A percentile compares a stretch with the other conserved stretches of the same genome.
These are phyloP conservation scores for Formica aserva DNA, from an alignment of 2,888 invertebrate species.

Conservation along the genomic window DNA sequence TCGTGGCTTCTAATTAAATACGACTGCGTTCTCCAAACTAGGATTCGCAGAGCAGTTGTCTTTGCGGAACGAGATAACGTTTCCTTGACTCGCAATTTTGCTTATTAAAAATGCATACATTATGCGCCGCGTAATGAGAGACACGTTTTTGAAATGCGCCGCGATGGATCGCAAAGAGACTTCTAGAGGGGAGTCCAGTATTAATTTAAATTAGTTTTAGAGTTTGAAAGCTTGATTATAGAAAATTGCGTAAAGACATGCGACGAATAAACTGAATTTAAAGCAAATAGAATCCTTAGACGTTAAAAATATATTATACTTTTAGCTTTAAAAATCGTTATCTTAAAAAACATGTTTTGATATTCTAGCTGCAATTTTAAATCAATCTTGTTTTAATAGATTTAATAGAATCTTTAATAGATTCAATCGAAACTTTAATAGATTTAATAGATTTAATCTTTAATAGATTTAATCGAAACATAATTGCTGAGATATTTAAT, in stretches of 20 bases:
- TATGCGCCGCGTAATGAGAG: conserved; percentile 22
- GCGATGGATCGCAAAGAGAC: neutral
- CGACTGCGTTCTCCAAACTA: neutral
- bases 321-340: neutral
- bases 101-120: conserved; percentile 39
- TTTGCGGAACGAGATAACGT: neutral
- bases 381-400: neutral
- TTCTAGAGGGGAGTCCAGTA: neutral
- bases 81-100: conserved; percentile 14
- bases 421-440: too few species aligned
- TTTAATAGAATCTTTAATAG: too few species aligned
- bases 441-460: too few species aligned
- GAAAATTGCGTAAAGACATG: neutral
- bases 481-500: neutral
- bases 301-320: neutral
- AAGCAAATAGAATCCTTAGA: neutral
- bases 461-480: too few species aligned
- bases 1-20: conserved; percentile 22
- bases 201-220: neutral
- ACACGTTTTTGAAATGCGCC: neutral
- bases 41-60: neutral
- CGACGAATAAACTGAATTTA: neutral
- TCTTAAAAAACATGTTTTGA: neutral
- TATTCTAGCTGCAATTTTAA: neutral
- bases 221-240: neutral